These are phyloP conservation scores for Cylindroiulus punctatus DNA, from an alignment of 2,888 invertebrate genomes.

Conservation along the genomic window DNA sequence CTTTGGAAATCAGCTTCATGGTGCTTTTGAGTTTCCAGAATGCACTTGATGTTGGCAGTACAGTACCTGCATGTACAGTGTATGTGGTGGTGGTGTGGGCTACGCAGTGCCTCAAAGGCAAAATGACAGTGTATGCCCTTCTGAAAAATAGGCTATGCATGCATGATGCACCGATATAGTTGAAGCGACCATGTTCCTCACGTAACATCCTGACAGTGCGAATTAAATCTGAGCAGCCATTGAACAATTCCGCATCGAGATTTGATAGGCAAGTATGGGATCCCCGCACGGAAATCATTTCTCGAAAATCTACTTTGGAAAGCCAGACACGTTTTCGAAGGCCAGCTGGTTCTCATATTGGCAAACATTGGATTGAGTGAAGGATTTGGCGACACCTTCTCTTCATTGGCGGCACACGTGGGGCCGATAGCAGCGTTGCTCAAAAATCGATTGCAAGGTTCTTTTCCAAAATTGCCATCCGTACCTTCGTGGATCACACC, in stretches of 20 bases:
- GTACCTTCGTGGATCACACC: neutral
- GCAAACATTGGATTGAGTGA: neutral
- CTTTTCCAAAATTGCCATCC: neutral
- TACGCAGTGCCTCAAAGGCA: too few species aligned
- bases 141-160: too few species aligned
- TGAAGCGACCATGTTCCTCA: neutral
- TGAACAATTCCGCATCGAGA: neutral
- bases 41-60: too few species aligned
- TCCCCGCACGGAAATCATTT: neutral
- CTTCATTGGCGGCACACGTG: neutral
- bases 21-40: too few species aligned
- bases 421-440: neutral
- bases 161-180: too few species aligned
- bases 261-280: neutral
- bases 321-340: neutral
- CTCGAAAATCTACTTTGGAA: neutral
- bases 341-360: neutral
- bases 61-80: too few species aligned
- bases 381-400: constrained; percentile 6
- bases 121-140: too few species aligned
- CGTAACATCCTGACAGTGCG: neutral
- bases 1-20: too few species aligned
- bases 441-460: neutral
- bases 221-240: neutral
- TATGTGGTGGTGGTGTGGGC: too few species aligned